Evolutionary conservation across 2,113 vertebrate genomes (phyloP), one percentile per base, ranked within the genome.

Genomic region (Barnardius zonarius): DNA sequence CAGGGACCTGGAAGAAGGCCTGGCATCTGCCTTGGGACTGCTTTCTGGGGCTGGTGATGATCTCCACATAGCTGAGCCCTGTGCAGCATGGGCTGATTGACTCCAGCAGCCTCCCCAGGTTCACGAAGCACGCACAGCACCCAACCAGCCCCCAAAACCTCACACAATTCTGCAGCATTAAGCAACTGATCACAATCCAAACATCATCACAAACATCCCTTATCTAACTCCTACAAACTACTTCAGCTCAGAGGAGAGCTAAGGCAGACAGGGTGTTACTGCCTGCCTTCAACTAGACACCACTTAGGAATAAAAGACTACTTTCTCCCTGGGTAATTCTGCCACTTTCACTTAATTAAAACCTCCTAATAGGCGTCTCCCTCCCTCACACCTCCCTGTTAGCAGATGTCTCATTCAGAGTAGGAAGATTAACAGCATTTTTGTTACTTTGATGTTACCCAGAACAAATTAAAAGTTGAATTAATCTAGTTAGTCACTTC

Each of bases 341-440:
- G 88, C 73, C 89, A 82, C 86, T 96, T 96, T 91, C 83, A 72
- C 90, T 96, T 96, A 94, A 98, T 96, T 97, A 96, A 96, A 96
- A 78, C 69, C 22, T 13, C 68, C 79, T 90, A 87, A 72, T 82
- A 77, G 84, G 43, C 23, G 1, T 51, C 61, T 82, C 57, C 78
- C 68, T 90, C 87, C 83, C 51, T 83, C 63, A 20, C 76, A 70
- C 92, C 86, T 92, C 87, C 83, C 78, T 64, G 51, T 86, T 89
- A 95, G 80, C 92, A 86, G 72, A 86, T 49, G 2, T 88, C 46
- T 74, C 84, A 76, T 88, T 97, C 94, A 86, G 75, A 83, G 77
- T 10, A 35, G 52, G 79, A 88, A 96, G 84, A 97, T 95, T 96
- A 97, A 96, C 96, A 92, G 79, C 48, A 24, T 91, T 91, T 95